Base-by-base conservation (phyloP, 2,113 vertebrate genomes). In the Spizaetus ornatus region DNA sequence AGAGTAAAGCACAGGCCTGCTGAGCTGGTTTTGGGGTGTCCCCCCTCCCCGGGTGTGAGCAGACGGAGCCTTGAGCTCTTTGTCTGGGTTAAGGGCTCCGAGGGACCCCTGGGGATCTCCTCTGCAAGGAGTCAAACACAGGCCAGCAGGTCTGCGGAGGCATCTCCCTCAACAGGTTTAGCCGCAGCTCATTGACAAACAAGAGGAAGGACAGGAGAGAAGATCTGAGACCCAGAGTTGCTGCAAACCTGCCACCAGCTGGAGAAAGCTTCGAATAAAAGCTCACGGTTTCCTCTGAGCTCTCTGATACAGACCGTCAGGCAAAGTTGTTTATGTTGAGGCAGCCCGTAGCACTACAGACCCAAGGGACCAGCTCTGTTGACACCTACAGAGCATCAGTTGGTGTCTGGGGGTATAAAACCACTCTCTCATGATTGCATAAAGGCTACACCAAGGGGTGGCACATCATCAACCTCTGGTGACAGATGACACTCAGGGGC, bases 221-320 rank as follows among this genome's bases (percentile, higher is more conserved):
- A 67, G 73, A 82, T 72, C 31, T 5, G 34, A 87, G 52, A 18
- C 18, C 27, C 26, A 55, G 73, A 61, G 67, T 2, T 72, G 66
- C 78, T 69, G 84, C 91, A 87, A 93, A 94, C 23, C 78, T 88
- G 91, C 95, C 93, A 88, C 62, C 92, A 93, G 62, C 92, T 82
- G 90, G 92, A 85, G 66, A 84, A 71, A 94, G 47, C 81, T 69
- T 38, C 36, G 31, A 16, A 48, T 10, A 10, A 62, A 67, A 18
- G 14, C 61, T 29, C 23, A 3, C 0, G 1, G 61, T 52, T 50
- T 59, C 47, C 89, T 34, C 38, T 7, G 10, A 55, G 69, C 67
- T 26, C n/a, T 58, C 56, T 5, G 12, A 38, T 9, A 25, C 14
- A 31, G 53, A 22, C 29, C 8, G 16, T 8, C 19, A 26, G 72